Evolutionary conservation across 2,113 vertebrate genomes (phyloP).

Genomic region (Bubo scandiacus): DNA sequence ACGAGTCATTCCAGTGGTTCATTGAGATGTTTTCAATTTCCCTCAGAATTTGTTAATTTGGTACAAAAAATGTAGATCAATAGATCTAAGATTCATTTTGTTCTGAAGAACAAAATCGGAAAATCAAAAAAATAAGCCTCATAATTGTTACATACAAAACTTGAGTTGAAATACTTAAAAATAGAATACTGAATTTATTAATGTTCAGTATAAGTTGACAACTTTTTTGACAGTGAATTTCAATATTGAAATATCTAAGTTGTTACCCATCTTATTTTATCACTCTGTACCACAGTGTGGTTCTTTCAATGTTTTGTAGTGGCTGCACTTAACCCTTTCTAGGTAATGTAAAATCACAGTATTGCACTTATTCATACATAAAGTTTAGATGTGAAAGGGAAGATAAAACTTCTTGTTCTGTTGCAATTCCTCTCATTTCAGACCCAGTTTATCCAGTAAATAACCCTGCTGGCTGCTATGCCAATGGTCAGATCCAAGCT

Average conservation of each 20-base stretch:
- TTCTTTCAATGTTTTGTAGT: neutral
- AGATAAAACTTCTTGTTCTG: neutral
- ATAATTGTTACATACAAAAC: neutral
- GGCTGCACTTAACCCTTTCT: neutral
- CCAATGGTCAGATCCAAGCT: conserved; percentile 85
- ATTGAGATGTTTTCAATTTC: neutral
- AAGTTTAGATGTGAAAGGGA: neutral
- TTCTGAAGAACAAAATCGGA: neutral
- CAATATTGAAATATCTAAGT: neutral
- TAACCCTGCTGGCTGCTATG: conserved; percentile 88
- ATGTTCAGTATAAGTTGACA: neutral
- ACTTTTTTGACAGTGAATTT: neutral
- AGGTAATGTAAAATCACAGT: neutral
- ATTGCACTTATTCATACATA: neutral
- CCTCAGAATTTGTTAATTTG: neutral
- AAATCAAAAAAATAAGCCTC: neutral
- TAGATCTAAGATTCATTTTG: neutral
- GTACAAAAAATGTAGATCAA: neutral
- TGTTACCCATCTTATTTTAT: neutral
- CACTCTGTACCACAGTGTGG: neutral
- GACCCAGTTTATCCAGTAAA: conserved; percentile 83
- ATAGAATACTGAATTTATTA: neutral
- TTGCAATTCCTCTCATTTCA: conserved; percentile 40
- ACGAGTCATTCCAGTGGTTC: neutral
- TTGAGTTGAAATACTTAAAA: neutral